Evolutionary conservation across 2,113 vertebrate genomes (phyloP), one percentile per base, ranked within the genome.

Genomic region (Ammodramus savannarum): DNA sequence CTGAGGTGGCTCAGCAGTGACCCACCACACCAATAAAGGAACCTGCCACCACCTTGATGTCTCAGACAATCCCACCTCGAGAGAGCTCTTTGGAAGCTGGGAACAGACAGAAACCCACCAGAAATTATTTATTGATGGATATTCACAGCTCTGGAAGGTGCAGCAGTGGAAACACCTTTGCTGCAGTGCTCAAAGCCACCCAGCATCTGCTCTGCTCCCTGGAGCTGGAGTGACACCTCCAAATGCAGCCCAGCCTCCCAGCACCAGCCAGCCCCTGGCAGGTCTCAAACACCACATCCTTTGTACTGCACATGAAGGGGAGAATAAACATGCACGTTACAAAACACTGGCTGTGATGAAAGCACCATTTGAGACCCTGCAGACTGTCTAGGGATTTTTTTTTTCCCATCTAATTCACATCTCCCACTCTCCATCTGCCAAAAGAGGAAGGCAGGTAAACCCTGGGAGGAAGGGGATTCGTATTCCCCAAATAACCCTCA

Each of bases 221-320:
- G 29, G 58, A 44, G n/a, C 54, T 0, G 0, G 3, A 29, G 67
- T 0, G 0, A 41, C 48, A 10, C 48, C 49, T 51, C 49, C 0
- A 1, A 58, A n/a, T 16, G 36, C 90, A 71, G 32, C 44, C 26
- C 59, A 43, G 49, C 88, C 57, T 81, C 63, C 34, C 12, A 38
- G 6, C 46, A 69, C 18, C 27, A 6, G 34, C 4, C 9, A 1
- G 11, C 36, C 86, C 84, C n/a, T 63, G 71, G 89, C 90, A 79
- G 77, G 54, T 59, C 87, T 68, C 78, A 89, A 77, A 46, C 76
- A 39, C 1, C 10, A 25, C 29, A 59, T 51, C 61, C 68, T 93
- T 75, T 83, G 72, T 67, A 16, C 84, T 87, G 51, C 87, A 61
- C 27, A 52, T 2, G 31, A 85, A 65, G 39, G n/a, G 29, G 9